Percentiles rank a stretch among this genome's conserved stretches.
Conservation (phyloP, 2,113 vertebrate species). For the Ophiodon elongatus region DNA sequence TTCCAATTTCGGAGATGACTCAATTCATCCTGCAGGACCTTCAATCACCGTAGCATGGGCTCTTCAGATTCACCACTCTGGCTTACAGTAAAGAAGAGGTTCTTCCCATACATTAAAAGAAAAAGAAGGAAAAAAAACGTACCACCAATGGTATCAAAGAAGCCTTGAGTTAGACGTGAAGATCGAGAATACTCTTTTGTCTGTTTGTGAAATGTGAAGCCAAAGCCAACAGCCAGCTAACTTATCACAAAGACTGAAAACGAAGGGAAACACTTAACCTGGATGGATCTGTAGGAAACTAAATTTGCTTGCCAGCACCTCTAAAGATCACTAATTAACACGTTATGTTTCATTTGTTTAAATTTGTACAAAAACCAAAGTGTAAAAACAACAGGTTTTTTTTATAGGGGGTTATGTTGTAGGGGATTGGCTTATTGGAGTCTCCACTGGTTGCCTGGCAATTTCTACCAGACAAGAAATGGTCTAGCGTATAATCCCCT, state of each 20-base stretch:
- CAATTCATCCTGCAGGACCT: slow-evolving; percentile 39
- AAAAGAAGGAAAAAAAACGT: neutral
- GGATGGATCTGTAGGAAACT: neutral
- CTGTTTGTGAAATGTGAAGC: neutral
- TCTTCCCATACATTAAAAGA: neutral
- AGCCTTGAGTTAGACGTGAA: neutral
- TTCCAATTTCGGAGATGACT: slow-evolving; percentile 38
- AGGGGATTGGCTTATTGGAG: neutral
- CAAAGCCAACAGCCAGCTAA: neutral
- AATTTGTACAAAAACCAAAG: neutral
- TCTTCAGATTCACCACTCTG: slow-evolving; percentile 10
- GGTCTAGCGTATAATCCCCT: neutral
- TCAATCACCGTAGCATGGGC: neutral
- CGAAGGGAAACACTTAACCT: neutral
- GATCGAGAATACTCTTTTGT: neutral
- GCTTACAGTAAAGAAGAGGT: neutral
- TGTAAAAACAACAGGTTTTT: neutral
- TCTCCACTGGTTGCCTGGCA: neutral
- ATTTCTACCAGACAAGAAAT: neutral
- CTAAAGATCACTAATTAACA: neutral
- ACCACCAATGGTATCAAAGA: neutral
- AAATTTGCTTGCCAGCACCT: neutral
- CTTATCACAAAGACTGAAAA: slow-evolving; percentile 1
- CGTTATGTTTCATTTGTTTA: neutral
- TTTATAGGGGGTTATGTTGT: neutral